These are phyloP conservation scores for Etheostoma nigrum DNA, from an alignment of 2,797 vertebrate species.

Conservation along the genomic window DNA sequence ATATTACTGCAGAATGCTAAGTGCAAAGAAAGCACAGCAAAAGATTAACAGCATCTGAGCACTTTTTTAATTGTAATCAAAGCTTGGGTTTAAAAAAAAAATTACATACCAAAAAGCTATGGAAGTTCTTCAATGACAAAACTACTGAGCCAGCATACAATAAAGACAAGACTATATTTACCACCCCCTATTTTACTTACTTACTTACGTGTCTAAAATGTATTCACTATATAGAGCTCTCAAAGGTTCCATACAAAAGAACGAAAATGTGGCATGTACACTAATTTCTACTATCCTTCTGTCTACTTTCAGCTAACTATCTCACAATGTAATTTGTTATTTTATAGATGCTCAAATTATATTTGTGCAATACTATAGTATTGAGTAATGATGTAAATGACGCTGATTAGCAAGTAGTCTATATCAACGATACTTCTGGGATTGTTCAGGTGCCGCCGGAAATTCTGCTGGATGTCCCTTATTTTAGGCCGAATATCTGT, in stretches of 20 bases:
- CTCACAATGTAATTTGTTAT: not conserved
- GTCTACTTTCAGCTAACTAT: not conserved
- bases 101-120: not conserved
- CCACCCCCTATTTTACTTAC: not conserved
- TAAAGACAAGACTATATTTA: not conserved
- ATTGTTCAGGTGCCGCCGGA: too few species aligned
- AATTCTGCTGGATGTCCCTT: too few species aligned
- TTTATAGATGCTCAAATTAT: not conserved
- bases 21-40: not conserved
- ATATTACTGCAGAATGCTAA: not conserved
- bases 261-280: too few species aligned
- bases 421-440: too few species aligned
- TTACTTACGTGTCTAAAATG: not conserved
- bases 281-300: too few species aligned
- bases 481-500: too few species aligned
- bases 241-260: too few species aligned
- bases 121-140: constrained; percentile 1
- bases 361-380: accelerated
- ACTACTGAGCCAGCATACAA: not conserved
- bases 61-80: not conserved
- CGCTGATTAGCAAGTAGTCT: too few species aligned
- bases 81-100: not conserved
- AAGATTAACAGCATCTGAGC: not conserved
- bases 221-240: too few species aligned
- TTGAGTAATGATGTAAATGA: not conserved